These are phyloP conservation scores for Danio tinwini DNA, from an alignment of 2,797 vertebrate genomes.

Conservation along the genomic window DNA sequence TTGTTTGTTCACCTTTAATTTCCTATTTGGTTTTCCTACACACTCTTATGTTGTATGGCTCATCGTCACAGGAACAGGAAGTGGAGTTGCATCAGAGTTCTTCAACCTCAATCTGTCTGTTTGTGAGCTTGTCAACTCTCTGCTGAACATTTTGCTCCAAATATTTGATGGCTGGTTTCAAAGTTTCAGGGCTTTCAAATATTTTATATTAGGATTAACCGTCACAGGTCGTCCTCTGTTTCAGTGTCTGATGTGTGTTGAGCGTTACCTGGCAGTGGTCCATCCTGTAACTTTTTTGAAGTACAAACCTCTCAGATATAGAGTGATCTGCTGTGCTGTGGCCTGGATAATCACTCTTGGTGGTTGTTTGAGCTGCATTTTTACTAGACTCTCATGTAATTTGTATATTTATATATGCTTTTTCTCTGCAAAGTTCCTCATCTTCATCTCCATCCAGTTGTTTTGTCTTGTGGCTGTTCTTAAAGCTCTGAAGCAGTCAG, in stretches of 20 bases:
- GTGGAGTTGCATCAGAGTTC: not conserved
- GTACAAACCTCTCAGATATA: conserved; percentile 29
- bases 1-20: not conserved
- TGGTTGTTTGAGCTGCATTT: not conserved
- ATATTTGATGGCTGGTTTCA: not conserved
- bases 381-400: too few relatives aligned
- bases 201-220: not conserved
- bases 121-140: not conserved
- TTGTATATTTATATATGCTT: not conserved
- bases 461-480: conserved; percentile 8
- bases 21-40: conserved; percentile 43
- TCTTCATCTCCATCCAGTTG: not conserved
- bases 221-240: not conserved
- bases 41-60: not conserved
- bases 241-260: not conserved
- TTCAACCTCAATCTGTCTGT: not conserved
- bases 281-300: conserved; percentile 21
- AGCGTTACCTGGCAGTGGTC: conserved; percentile 31
- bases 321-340: not conserved
- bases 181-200: fast-evolving
- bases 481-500: conserved; percentile 7
- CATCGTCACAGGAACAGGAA: not conserved
- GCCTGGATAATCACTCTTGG: not conserved
- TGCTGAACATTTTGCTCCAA: not conserved
- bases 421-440: not conserved